Evolutionary conservation across 1,140 invertebrate species (phyloP).

Genomic region (Cyrtorhinus lividipennis): DNA sequence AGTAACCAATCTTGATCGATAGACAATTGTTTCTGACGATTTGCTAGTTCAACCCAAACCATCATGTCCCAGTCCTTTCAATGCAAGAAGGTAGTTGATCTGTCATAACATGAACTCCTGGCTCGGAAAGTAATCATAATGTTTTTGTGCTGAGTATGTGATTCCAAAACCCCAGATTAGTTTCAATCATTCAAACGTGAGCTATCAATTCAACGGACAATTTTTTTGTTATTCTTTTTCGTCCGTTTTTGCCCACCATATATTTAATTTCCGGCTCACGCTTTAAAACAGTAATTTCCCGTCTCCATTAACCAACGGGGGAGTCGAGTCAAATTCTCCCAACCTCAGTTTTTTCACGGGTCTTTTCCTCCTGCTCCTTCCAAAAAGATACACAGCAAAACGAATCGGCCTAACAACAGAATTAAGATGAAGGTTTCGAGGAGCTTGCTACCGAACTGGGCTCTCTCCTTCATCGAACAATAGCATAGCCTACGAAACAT

Average conservation of each 20-base stretch:
- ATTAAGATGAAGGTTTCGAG: background rate
- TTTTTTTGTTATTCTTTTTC: background rate
- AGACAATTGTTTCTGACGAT: too few relatives aligned
- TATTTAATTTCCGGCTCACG: constrained; percentile 9
- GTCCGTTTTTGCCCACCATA: background rate
- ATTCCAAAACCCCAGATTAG: too few relatives aligned
- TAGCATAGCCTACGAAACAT: too few relatives aligned
- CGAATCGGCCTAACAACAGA: constrained; percentile 6
- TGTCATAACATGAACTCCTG: too few relatives aligned
- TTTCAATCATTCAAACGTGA: too few relatives aligned
- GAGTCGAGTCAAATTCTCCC: background rate
- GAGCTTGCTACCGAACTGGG: background rate
- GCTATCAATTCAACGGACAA: too few relatives aligned
- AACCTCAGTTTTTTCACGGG: background rate
- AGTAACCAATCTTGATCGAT: too few relatives aligned
- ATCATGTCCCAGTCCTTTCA: too few relatives aligned
- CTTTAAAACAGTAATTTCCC: constrained; percentile 5
- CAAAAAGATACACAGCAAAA: background rate
- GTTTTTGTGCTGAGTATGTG: too few relatives aligned
- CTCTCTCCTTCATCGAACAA: background rate
- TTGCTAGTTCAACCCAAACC: too few relatives aligned
- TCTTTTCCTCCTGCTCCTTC: background rate
- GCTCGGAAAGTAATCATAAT: too few relatives aligned
- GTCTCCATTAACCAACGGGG: constrained; percentile 2
- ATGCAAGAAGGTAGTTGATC: too few relatives aligned